These are phyloP conservation scores for Axea sp. DNA, from an alignment of 2,888 invertebrate genomes.

Conservation along the genomic window DNA sequence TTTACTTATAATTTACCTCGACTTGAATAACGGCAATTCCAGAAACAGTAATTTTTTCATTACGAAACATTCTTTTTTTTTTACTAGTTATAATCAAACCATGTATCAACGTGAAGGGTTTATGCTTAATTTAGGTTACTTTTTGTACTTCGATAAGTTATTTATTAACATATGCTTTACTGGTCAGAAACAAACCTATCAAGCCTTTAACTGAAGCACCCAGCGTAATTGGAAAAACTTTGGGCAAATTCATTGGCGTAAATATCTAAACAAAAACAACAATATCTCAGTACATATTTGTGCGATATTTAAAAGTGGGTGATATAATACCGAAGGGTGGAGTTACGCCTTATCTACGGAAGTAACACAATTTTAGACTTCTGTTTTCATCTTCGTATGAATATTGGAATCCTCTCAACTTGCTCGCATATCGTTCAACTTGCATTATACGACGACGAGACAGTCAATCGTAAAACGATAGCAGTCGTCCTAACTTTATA, in stretches of 20 bases:
- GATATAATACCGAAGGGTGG: slow-evolving; percentile 7
- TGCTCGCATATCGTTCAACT: slow-evolving; percentile 8
- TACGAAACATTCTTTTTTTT: too few species aligned
- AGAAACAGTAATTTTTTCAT: neutral
- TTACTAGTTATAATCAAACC: too few species aligned
- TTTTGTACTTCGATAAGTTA: slow-evolving; percentile 13
- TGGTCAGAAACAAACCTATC: slow-evolving; percentile 22
- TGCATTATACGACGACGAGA: slow-evolving; percentile 15
- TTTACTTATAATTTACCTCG: slow-evolving; percentile 18
- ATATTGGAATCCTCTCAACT: slow-evolving; percentile 19
- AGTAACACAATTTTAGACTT: slow-evolving; percentile 62
- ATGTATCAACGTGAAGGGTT: neutral
- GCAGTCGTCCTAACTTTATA: slow-evolving; percentile 28
- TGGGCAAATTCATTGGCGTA: slow-evolving; percentile 1
- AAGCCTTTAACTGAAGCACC: slow-evolving; percentile 34
- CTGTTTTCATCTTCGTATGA: slow-evolving; percentile 38
- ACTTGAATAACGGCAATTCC: slow-evolving; percentile 1
- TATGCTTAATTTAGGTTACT: slow-evolving; percentile 30
- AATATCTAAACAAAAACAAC: slow-evolving; percentile 17
- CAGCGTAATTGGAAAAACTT: slow-evolving; percentile 26
- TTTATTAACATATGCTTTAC: slow-evolving; percentile 14
- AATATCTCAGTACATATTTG: slow-evolving; percentile 2
- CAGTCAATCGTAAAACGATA: slow-evolving; percentile 42
- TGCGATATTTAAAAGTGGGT: slow-evolving; percentile 10
- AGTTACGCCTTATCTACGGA: slow-evolving; percentile 58